Percentiles rank a stretch among this genome's conserved stretches.
Conservation (phyloP, 2,797 vertebrate species). For the Xenops minutus region DNA sequence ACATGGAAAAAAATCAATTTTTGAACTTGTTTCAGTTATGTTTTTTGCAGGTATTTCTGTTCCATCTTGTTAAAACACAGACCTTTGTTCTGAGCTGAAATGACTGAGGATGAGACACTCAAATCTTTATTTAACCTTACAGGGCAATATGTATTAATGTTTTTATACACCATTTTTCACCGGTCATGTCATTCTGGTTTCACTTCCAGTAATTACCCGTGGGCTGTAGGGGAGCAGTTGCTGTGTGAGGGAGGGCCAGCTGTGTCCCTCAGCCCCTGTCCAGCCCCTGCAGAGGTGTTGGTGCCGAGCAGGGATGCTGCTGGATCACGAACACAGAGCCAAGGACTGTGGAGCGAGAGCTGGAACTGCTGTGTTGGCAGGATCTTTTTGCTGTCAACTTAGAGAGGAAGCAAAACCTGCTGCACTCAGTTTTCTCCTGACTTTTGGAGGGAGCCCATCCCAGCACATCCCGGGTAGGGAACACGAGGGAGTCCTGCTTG, state of each 20-base stretch:
- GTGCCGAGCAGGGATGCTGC: not conserved
- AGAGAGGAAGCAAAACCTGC: constrained; percentile 46
- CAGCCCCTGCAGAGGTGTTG: not conserved
- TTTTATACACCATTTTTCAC: not conserved
- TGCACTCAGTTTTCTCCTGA: constrained; percentile 9
- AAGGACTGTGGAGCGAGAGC: constrained; percentile 34
- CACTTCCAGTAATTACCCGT: constrained; percentile 1
- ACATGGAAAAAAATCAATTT: not conserved
- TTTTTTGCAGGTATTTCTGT: not conserved
- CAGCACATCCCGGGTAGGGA: not conserved
- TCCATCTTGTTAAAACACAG: not conserved
- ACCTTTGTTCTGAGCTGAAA: not conserved
- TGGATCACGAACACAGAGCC: not conserved
- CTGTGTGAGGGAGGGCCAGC: not conserved
- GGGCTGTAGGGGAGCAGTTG: not conserved
- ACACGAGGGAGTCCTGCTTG: not conserved
- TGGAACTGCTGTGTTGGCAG: not conserved
- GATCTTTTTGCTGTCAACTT: not conserved
- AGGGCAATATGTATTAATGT: not conserved
- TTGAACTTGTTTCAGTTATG: not conserved
- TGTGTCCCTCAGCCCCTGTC: not conserved
- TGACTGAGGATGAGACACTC: not conserved
- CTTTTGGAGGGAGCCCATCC: not conserved
- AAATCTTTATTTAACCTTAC: not conserved
- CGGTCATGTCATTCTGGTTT: not conserved